Evolutionary conservation across 2,888 invertebrate genomes (phyloP).

Genomic region (Agriopis marginaria): DNA sequence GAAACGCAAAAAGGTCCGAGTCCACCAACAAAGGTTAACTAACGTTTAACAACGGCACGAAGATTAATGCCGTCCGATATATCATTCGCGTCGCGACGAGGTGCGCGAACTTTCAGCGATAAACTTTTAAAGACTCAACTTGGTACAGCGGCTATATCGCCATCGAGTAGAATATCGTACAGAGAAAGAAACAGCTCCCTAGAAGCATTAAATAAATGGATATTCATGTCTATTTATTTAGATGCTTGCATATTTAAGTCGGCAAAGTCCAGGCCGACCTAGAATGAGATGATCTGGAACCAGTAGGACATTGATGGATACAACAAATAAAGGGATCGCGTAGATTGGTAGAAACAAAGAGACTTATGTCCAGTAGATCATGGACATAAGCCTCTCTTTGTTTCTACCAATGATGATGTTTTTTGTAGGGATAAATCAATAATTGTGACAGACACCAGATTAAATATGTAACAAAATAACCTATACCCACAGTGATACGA

Average conservation of each 20-base stretch:
- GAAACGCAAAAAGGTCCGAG: constrained; percentile 49
- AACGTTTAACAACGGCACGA: constrained; percentile 68
- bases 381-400: too few relatives aligned
- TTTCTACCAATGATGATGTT: too few relatives aligned
- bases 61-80: constrained; percentile 81
- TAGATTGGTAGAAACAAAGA: too few relatives aligned
- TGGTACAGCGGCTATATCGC: constrained; percentile 68
- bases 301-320: too few relatives aligned
- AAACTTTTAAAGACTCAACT: constrained; percentile 85
- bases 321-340: too few relatives aligned
- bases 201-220: not conserved
- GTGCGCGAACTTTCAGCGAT: constrained; percentile 80
- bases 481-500: too few relatives aligned
- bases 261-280: not conserved
- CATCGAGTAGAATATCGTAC: not conserved
- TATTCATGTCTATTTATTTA: not conserved
- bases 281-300: not conserved
- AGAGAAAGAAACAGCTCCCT: not conserved
- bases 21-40: constrained; percentile 66
- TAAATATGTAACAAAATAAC: too few relatives aligned
- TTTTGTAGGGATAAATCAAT: too few relatives aligned
- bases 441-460: too few relatives aligned
- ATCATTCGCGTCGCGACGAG: constrained; percentile 73
- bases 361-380: too few relatives aligned
- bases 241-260: too few relatives aligned